phyloP scores from a whole-genome alignment of 2,888 invertebrate genomes.

The Cordylochernes scorpioides region DNA sequence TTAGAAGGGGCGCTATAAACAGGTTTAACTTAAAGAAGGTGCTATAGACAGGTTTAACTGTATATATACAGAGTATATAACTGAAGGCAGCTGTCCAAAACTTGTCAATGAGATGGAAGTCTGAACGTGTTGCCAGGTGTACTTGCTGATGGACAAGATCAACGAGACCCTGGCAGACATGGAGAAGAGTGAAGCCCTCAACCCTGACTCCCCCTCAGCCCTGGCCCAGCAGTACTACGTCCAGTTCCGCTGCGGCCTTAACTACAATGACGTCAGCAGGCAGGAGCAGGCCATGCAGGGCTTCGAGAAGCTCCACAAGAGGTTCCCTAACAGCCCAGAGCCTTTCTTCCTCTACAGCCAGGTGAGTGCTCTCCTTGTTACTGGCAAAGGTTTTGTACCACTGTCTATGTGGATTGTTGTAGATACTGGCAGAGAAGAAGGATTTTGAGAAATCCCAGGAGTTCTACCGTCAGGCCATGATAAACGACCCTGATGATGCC shows the following conservation, averaged over 20 bases:
- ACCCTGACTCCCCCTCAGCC: slow-evolving; percentile 57
- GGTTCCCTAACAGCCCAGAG: slow-evolving; percentile 58
- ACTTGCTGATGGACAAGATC: slow-evolving; percentile 51
- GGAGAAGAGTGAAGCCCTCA: slow-evolving; percentile 47
- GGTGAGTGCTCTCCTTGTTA: slow-evolving; percentile 24
- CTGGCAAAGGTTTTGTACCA: too few species aligned
- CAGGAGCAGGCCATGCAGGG: slow-evolving; percentile 35
- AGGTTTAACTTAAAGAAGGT: too few species aligned
- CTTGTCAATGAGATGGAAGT: slow-evolving; percentile 1
- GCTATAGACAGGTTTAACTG: too few species aligned
- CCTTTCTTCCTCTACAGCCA: slow-evolving; percentile 68
- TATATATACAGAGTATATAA: too few species aligned
- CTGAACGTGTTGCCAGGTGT: slow-evolving; percentile 49
- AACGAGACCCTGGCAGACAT: slow-evolving; percentile 57
- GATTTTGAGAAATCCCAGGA: too few species aligned
- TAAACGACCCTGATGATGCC: too few species aligned
- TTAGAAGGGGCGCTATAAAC: too few species aligned
- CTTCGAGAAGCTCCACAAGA: slow-evolving; percentile 45
- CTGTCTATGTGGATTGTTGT: too few species aligned
- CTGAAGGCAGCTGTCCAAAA: too few species aligned
- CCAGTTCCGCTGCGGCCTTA: slow-evolving; percentile 19
- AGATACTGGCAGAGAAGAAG: too few species aligned
- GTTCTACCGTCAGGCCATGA: too few species aligned
- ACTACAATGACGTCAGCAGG: slow-evolving; percentile 10
- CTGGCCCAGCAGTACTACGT: slow-evolving; percentile 64